phyloP scores from a whole-genome alignment of 1,140 invertebrate genomes.

The Magallana angulata region DNA sequence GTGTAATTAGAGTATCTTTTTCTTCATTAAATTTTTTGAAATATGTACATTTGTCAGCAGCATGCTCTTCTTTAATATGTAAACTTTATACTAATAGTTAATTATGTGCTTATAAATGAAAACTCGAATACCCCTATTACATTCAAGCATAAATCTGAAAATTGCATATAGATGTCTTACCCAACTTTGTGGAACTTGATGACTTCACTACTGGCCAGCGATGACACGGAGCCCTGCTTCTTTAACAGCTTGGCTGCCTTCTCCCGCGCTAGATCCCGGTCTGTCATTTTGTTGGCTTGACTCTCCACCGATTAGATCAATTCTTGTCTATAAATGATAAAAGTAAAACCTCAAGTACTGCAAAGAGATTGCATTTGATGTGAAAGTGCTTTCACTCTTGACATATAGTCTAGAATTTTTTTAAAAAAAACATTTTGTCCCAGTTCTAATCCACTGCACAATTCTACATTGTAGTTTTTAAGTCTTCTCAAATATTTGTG shows the following conservation, averaged over 20 bases:
- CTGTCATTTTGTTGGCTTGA: slow-evolving; percentile 40
- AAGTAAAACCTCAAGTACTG: slow-evolving; percentile 1
- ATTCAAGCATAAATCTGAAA: no score
- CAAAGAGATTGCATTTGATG: background rate
- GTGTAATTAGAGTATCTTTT: no score
- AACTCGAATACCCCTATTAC: no score
- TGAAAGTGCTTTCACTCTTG: background rate
- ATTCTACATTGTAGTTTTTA: background rate
- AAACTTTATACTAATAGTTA: no score
- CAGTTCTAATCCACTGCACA: background rate
- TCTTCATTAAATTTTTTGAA: no score
- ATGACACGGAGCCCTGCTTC: slow-evolving; percentile 75
- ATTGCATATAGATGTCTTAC: slow-evolving; percentile 46
- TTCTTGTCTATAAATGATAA: background rate
- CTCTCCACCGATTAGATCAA: background rate
- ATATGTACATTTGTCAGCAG: no score
- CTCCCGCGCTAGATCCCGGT: slow-evolving; percentile 70
- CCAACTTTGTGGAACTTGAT: slow-evolving; percentile 63
- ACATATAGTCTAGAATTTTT: background rate
- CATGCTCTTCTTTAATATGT: no score
- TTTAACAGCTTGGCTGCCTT: slow-evolving; percentile 76
- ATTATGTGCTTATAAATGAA: no score
- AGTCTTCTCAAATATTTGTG: slow-evolving; percentile 15
- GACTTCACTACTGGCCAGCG: slow-evolving; percentile 70
- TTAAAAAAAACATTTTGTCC: background rate